Evolutionary conservation across 1,140 invertebrate genomes (phyloP).

Genomic region (Drosophila melanica): DNA sequence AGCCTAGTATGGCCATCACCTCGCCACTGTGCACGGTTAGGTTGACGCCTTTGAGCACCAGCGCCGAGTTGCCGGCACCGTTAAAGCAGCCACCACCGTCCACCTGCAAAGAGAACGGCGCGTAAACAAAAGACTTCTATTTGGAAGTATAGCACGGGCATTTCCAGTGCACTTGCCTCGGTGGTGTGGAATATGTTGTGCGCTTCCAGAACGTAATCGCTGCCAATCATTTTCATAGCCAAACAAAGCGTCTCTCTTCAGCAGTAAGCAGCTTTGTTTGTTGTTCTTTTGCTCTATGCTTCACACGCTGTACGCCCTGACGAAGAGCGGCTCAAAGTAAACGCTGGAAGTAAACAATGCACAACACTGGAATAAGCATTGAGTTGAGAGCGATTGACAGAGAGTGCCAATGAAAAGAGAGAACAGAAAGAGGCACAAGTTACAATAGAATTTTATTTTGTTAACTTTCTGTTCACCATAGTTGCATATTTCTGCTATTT

Average conservation of each 20-base stretch:
- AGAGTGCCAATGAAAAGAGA: slow-evolving; percentile 3
- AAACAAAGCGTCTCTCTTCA: slow-evolving; percentile 14
- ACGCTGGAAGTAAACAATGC: slow-evolving; percentile 26
- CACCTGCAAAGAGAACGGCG: slow-evolving; percentile 85
- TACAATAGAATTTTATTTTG: background rate
- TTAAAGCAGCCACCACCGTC: slow-evolving; percentile 92
- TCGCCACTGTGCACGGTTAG: slow-evolving; percentile 95
- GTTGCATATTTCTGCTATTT: background rate
- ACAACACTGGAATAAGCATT: slow-evolving; percentile 25
- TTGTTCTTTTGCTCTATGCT: slow-evolving; percentile 43
- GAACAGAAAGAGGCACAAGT: background rate
- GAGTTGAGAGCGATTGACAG: background rate
- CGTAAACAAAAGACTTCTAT: slow-evolving; percentile 49
- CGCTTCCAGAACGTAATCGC: slow-evolving; percentile 93
- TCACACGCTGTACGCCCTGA: slow-evolving; percentile 50
- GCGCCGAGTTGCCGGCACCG: slow-evolving; percentile 90
- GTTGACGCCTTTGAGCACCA: slow-evolving; percentile 95
- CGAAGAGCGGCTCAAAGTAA: slow-evolving; percentile 53
- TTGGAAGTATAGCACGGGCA: slow-evolving; percentile 18
- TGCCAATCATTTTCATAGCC: slow-evolving; percentile 88
- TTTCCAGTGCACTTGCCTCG: slow-evolving; percentile 86
- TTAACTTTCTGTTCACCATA: too few species aligned
- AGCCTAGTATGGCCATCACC: slow-evolving; percentile 95
- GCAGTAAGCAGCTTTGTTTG: slow-evolving; percentile 50
- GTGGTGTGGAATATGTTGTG: slow-evolving; percentile 95